These are phyloP conservation scores for Mesembrinibis cayennensis DNA, from an alignment of 2,113 vertebrate species.

Conservation along the genomic window DNA sequence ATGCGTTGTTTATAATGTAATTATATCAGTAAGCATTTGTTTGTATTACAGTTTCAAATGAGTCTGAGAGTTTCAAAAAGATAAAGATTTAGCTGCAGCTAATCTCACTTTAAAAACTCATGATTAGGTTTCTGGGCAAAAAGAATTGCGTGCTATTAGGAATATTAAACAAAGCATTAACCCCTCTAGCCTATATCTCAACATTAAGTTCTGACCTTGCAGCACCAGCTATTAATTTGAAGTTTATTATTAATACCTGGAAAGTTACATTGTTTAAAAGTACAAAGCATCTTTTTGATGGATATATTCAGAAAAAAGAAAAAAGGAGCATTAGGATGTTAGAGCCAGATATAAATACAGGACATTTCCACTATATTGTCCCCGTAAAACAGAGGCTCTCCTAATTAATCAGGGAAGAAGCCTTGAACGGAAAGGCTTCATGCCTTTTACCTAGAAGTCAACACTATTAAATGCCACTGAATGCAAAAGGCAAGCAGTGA, in stretches of 20 bases:
- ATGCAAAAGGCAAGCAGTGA: background rate
- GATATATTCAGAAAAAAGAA: background rate
- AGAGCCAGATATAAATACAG: background rate
- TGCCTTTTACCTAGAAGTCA: background rate
- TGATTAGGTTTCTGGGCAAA: background rate
- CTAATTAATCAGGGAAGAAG: background rate
- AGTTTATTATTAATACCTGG: background rate
- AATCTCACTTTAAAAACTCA: background rate
- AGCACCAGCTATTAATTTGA: background rate
- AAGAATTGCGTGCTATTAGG: background rate
- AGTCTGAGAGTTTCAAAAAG: background rate
- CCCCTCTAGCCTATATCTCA: background rate
- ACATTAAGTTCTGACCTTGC: background rate
- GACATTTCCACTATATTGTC: background rate
- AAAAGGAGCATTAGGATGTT: background rate
- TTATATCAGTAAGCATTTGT: background rate
- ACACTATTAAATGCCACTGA: background rate
- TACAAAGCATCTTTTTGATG: background rate
- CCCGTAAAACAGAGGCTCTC: background rate
- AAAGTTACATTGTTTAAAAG: background rate
- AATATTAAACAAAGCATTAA: background rate
- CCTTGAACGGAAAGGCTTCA: background rate
- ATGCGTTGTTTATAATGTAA: background rate
- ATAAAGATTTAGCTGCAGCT: background rate
- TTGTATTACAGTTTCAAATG: background rate